Percentiles rank a stretch among this genome's conserved stretches.
phyloP scores from a whole-genome alignment of 2,113 vertebrate species.

The Fulica atra region DNA sequence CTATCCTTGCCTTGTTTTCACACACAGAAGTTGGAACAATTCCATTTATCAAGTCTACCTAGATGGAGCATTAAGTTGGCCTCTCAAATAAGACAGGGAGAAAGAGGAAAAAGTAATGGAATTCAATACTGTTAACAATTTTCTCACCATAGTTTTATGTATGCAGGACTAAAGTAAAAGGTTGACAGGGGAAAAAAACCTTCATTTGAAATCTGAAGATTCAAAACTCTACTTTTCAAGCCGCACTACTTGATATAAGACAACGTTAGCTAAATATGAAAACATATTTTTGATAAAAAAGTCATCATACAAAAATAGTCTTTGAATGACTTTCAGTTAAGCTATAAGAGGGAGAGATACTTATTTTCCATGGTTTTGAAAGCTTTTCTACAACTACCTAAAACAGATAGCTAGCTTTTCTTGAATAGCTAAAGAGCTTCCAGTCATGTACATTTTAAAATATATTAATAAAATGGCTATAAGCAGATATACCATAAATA shows the following conservation, averaged over 20 bases:
- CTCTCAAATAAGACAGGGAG: background rate
- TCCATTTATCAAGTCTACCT: conserved; percentile 25
- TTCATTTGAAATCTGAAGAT: background rate
- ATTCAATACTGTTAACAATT: conserved; percentile 7
- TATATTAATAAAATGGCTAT: background rate
- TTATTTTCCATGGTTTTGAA: background rate
- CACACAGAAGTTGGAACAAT: conserved; percentile 24
- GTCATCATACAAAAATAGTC: background rate
- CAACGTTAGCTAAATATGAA: background rate
- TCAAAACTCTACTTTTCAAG: background rate
- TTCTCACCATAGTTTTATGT: background rate
- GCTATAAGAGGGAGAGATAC: background rate
- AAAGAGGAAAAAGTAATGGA: background rate
- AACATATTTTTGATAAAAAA: background rate
- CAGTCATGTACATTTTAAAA: background rate
- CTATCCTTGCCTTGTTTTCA: conserved; percentile 13
- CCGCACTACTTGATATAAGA: background rate
- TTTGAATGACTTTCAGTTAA: background rate
- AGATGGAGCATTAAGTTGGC: background rate
- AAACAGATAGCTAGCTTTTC: background rate
- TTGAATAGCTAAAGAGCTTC: background rate
- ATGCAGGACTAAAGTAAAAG: background rate
- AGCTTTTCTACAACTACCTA: background rate
- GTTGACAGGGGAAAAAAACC: accelerated
- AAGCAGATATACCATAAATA: background rate